Base-by-base conservation (phyloP, 2,797 vertebrate genomes). In the Pseudopleuronectes americanus region DNA sequence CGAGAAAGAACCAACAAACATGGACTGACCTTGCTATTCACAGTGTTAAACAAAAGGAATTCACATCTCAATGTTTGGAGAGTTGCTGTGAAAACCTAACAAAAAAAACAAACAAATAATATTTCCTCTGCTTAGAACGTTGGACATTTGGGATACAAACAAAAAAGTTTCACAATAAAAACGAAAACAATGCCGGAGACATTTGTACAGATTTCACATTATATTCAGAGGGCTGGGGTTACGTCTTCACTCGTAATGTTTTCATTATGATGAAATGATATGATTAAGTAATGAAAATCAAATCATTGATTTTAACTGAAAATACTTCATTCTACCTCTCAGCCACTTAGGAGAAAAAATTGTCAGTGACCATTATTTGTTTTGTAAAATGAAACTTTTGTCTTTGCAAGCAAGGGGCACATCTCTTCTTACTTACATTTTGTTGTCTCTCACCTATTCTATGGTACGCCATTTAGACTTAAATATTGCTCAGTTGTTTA, bases 251-350 rank as follows among this genome's bases (percentile, higher is more conserved):
- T 86, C 90, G 75, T 86, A 84, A 89, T 90, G 90, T 88, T 92
- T 90, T 91, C 90, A 85, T 88, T 74, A 84, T 76, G 89, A 90
- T 84, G 81, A 90, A 83, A 87, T 87, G 81, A 86, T 87, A 88
- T 87, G 86, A 90, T 92, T 86, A 91, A 91, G 71, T 83, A 87
- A 83, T 90, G 52, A 74, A 77, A 49, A 87, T 83, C 82, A 87
- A 90, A 87, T 85, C 87, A 86, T 90, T 87, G 91, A 81, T 68
- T 88, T 88, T 79, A 74, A 86, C 89, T 87, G 85, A 90, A 91
- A 93, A 91, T 90, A 87, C 91, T 85, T 90, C 85, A 95, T 94
- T 87, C 96, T 97, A 97, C 96, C 96, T 97, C 97, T 96, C 90
- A 91, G 92, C 89, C 90, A 87, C 23, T 92, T 85, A 88, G 77